Conservation (phyloP, 2,113 vertebrate genomes). For the Mellivora capensis region DNA sequence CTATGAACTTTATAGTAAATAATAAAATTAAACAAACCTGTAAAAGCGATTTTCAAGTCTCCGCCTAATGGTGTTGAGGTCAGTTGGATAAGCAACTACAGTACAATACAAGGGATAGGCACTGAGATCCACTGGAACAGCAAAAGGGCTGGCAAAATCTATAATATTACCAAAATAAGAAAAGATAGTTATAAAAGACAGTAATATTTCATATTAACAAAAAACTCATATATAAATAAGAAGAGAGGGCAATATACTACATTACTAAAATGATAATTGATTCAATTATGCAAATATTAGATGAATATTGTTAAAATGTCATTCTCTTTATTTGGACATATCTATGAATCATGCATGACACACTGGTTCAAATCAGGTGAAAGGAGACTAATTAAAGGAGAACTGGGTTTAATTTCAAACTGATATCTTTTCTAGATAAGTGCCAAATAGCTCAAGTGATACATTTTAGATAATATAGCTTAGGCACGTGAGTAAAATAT, state of each 20-base stretch:
- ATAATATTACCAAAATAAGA: slow-evolving; percentile 53
- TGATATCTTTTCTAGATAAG: slow-evolving; percentile 27
- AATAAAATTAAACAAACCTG: slow-evolving; percentile 82
- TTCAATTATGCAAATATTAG: background rate
- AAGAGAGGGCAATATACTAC: background rate
- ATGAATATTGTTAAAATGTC: background rate
- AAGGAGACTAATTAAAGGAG: slow-evolving; percentile 12
- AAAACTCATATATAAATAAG: slow-evolving; percentile 21
- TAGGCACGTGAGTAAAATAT: slow-evolving; percentile 4
- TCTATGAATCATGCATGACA: background rate
- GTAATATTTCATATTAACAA: slow-evolving; percentile 27
- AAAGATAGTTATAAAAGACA: slow-evolving; percentile 15
- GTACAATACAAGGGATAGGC: slow-evolving; percentile 98
- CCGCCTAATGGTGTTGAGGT: slow-evolving; percentile 93
- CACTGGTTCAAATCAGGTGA: slow-evolving; percentile 4
- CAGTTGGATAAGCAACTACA: slow-evolving; percentile 95
- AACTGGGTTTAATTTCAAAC: slow-evolving; percentile 1
- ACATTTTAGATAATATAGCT: slow-evolving; percentile 26
- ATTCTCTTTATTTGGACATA: slow-evolving; percentile 34
- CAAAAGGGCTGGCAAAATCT: slow-evolving; percentile 97
- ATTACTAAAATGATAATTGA: slow-evolving; percentile 7
- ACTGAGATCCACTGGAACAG: slow-evolving; percentile 93
- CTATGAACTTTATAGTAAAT: slow-evolving; percentile 2
- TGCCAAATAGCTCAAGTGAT: background rate
- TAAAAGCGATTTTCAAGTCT: slow-evolving; percentile 96